Evolutionary conservation across 2,113 vertebrate genomes (phyloP).

Genomic region (Strigops habroptila): DNA sequence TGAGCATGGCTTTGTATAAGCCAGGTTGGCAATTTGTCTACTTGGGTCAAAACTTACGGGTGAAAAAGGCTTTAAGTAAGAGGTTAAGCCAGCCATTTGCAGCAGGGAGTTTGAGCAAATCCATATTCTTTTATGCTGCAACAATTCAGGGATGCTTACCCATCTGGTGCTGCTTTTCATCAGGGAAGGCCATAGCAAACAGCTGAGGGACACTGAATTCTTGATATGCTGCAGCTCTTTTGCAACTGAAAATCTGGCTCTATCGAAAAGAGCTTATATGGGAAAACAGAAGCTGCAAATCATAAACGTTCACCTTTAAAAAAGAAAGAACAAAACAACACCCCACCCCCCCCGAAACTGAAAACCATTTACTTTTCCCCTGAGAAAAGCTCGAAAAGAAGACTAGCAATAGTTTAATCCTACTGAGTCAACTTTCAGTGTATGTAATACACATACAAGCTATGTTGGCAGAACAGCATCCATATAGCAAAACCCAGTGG

Average conservation of each 20-base stretch:
- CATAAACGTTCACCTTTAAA: background rate
- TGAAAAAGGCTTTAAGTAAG: background rate
- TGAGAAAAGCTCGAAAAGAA: background rate
- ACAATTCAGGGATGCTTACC: background rate
- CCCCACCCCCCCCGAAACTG: fast-evolving
- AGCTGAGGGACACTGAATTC: background rate
- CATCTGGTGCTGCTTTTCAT: background rate
- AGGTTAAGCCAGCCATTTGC: background rate
- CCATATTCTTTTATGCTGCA: background rate
- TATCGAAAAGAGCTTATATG: background rate
- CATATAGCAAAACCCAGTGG: background rate
- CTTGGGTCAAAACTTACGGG: background rate
- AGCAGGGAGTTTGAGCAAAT: background rate
- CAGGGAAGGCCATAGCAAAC: background rate
- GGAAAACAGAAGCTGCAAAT: background rate
- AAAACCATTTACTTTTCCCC: background rate
- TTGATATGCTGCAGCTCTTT: background rate
- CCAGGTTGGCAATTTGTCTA: background rate
- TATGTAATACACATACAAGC: background rate
- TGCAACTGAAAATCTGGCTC: background rate
- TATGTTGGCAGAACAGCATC: background rate
- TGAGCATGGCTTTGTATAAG: background rate
- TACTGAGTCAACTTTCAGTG: background rate
- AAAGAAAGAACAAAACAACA: background rate
- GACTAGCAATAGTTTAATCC: background rate